Evolutionary conservation across 1,140 invertebrate species (phyloP), one percentile per base, ranked within the genome.

Genomic region (Sitobion miscanthi): DNA sequence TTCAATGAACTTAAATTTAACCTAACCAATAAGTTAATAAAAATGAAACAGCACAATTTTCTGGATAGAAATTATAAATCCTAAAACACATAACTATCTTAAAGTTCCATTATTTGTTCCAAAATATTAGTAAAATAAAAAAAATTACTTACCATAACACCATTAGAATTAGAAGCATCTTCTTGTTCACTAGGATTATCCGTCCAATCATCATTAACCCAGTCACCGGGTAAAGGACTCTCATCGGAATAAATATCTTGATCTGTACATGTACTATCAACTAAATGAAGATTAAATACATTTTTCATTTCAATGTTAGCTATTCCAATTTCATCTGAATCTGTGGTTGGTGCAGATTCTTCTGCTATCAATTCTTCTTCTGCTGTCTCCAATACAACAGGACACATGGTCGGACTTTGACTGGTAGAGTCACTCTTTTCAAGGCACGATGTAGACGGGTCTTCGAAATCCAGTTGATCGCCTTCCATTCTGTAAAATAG

Each of bases 401-500:
- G 91, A 45, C 91, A 93, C 91, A 93, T 93, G 9, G 49, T 85
- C 7, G 82, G 91, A 85, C 77, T 93, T 93, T 93, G 91, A 42
- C 82, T 93, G 52, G 77, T 93, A 54, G 52, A 93, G 20, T 93
- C 82, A 85, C 82, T 45, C 82, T 85, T 93, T 52, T 85, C 82
- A 93, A 93, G 91, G 49, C 47, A 92, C 91, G 91, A 93, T 86
- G 91, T 86, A 85, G 82, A 93, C 45, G 91, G 91, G 38, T 93
- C 91, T 57, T 93, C 91, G 57, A 93, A 93, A 93, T 93, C 49
- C 25, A 93, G 85, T 42, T 93, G 82, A 83, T 86, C 38, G 38
- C 91, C 91, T 93, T 93, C 91, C 91, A 93, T 93, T 93, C 91
- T 93, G 14, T 42, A 86, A 92, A 54, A 52, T 52, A 20, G 17